Evolutionary conservation across 2,797 vertebrate species (phyloP).

Genomic region (Hafferia zeledoni): DNA sequence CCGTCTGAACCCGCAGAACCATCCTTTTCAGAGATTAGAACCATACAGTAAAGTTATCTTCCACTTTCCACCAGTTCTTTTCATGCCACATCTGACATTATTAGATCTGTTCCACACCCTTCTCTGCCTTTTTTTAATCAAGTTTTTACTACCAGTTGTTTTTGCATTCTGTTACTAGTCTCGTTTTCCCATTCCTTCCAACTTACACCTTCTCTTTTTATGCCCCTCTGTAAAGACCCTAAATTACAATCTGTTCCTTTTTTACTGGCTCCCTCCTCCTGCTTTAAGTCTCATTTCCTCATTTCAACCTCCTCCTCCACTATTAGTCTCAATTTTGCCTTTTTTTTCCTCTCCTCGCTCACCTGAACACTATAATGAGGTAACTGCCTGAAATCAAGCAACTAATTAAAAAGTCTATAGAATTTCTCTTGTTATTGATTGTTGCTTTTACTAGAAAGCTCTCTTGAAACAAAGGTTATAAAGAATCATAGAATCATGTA

Average conservation of each 20-base stretch:
- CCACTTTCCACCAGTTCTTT: neutral
- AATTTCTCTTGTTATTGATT: neutral
- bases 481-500: neutral
- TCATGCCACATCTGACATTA: neutral
- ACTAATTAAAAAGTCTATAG: neutral
- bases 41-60: neutral
- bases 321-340: neutral
- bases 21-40: neutral
- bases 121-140: neutral
- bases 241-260: neutral
- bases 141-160: neutral
- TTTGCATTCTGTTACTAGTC: neutral
- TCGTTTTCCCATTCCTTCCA: neutral
- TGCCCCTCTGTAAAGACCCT: neutral
- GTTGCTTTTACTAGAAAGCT: neutral
- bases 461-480: neutral
- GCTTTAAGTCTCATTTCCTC: neutral
- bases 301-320: neutral
- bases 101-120: neutral
- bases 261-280: neutral
- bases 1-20: neutral
- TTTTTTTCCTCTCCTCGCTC: neutral
- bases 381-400: neutral
- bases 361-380: neutral
- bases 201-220: neutral